Conservation (phyloP, 2,888 invertebrate genomes). For the Callinectes sapidus region DNA sequence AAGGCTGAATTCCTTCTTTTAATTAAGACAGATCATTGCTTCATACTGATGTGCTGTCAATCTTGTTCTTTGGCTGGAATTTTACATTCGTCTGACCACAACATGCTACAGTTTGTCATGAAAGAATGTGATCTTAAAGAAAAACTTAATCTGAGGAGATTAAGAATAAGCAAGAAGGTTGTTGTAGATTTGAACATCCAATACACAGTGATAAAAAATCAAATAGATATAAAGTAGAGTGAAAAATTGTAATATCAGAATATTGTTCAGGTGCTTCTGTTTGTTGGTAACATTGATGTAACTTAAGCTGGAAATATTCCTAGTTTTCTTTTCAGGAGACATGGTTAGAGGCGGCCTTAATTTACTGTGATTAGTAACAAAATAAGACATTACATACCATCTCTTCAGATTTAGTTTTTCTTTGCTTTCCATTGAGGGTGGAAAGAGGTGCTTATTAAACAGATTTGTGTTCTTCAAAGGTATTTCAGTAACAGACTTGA, state of each 20-base stretch:
- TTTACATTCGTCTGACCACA: neutral
- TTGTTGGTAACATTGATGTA: neutral
- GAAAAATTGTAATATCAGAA: neutral
- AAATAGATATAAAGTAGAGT: neutral
- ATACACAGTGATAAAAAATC: neutral
- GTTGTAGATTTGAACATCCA: neutral
- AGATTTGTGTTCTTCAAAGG: constrained; percentile 68
- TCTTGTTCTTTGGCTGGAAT: neutral
- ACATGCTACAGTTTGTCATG: neutral
- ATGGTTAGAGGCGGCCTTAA: neutral
- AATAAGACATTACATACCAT: constrained; percentile 80
- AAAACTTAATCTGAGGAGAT: neutral
- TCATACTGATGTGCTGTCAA: neutral
- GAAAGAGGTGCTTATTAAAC: constrained; percentile 71
- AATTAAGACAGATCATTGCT: neutral
- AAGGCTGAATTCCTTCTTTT: neutral
- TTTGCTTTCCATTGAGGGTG: constrained; percentile 80
- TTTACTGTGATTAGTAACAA: neutral
- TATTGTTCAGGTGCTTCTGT: neutral
- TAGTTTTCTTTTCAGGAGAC: neutral
- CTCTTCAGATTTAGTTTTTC: constrained; percentile 83
- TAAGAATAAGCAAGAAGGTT: neutral
- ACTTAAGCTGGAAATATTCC: neutral
- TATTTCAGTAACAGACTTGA: constrained; percentile 62
- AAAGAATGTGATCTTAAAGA: neutral